These are phyloP conservation scores for Corapipo altera DNA, from an alignment of 2,113 vertebrate genomes.

Conservation along the genomic window DNA sequence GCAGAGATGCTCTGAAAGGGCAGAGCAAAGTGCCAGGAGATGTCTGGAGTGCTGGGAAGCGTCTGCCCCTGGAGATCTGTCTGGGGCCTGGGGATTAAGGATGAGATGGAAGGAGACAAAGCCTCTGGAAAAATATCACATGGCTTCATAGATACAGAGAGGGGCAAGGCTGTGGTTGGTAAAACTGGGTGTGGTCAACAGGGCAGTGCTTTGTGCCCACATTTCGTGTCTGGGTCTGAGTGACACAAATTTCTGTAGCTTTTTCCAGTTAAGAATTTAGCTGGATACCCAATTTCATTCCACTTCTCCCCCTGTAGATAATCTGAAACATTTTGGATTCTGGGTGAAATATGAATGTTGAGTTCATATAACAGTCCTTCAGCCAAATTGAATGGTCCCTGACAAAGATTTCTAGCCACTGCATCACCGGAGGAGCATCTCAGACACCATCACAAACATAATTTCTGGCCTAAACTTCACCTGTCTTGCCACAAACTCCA, in stretches of 20 bases:
- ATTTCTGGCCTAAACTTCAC: background rate
- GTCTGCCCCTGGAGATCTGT: rapidly evolving
- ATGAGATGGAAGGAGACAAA: background rate
- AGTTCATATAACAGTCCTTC: background rate
- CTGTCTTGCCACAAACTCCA: background rate
- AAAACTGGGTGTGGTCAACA: background rate
- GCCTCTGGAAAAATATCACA: rapidly evolving
- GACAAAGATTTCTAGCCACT: background rate
- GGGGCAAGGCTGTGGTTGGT: background rate
- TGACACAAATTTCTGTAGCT: rapidly evolving
- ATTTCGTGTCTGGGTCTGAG: background rate
- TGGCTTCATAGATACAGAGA: background rate
- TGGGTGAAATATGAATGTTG: background rate
- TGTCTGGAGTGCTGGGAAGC: background rate
- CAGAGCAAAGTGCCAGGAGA: background rate
- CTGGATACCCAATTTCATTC: background rate
- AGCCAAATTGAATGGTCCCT: background rate
- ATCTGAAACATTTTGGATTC: background rate
- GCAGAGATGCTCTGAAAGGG: background rate
- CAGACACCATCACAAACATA: background rate
- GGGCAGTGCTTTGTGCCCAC: background rate
- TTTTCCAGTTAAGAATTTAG: background rate
- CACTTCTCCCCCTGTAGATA: background rate
- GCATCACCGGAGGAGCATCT: background rate
- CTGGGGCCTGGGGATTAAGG: background rate